Conservation (phyloP, 2,797 vertebrate genomes). For the Clamator glandarius region DNA sequence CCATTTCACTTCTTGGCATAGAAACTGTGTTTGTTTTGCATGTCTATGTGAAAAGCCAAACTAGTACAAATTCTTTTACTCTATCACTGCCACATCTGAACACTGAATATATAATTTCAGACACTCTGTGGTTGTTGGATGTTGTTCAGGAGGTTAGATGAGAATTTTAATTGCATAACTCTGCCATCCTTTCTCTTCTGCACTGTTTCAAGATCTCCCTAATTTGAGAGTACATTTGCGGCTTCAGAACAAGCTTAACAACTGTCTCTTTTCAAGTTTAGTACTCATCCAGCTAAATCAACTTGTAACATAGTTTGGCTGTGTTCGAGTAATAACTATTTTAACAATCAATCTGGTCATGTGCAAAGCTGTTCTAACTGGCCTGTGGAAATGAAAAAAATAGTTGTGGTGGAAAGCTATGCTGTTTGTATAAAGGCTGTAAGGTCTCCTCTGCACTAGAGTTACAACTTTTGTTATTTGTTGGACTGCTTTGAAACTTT, state of each 20-base stretch:
- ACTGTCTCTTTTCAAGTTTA: conserved; percentile 4
- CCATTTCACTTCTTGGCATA: conserved; percentile 31
- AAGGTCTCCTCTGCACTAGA: not conserved
- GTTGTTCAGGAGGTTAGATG: conserved; percentile 51
- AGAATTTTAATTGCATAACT: conserved; percentile 59
- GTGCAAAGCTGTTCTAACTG: not conserved
- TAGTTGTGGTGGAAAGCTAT: not conserved
- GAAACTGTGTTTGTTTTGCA: conserved; percentile 48
- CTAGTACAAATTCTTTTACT: conserved; percentile 56
- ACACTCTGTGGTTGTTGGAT: conserved; percentile 55
- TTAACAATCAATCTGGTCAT: not conserved
- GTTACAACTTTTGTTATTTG: conserved; percentile 13
- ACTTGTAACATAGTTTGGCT: not conserved
- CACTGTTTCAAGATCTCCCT: conserved; percentile 6
- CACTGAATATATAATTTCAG: conserved; percentile 56
- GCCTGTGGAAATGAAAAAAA: not conserved
- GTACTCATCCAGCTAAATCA: not conserved
- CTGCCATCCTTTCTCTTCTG: conserved; percentile 48
- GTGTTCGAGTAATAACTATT: not conserved
- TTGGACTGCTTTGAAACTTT: conserved; percentile 37
- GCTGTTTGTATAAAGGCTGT: not conserved
- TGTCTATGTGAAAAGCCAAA: conserved; percentile 57
- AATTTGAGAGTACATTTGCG: conserved; percentile 26
- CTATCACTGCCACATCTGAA: conserved; percentile 41
- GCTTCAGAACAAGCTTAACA: conserved; percentile 14